phyloP scores from a whole-genome alignment of 2,797 vertebrate species.

The Euthynnus affinis region DNA sequence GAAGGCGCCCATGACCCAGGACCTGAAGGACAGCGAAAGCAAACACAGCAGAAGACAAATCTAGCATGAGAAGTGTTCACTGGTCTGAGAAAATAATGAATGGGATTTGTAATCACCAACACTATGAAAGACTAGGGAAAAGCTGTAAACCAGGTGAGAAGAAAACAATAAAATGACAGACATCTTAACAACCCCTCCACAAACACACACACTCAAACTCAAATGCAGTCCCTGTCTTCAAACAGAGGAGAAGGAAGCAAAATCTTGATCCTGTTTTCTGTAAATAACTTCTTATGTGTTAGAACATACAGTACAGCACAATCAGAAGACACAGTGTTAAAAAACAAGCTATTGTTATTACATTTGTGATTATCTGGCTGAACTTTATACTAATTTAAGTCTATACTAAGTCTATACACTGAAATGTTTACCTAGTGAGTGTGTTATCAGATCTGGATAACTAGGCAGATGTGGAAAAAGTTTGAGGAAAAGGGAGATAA shows the following conservation, averaged over 20 bases:
- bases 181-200: constrained; percentile 17
- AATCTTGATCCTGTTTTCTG: constrained; percentile 41
- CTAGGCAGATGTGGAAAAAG: constrained; percentile 69
- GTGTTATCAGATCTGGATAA: constrained; percentile 69
- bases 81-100: constrained; percentile 9
- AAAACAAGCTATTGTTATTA: neutral
- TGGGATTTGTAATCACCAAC: constrained; percentile 30
- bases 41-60: constrained; percentile 41
- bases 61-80: constrained; percentile 22
- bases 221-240: constrained; percentile 31
- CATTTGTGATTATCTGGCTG: neutral
- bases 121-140: constrained; percentile 81
- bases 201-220: constrained; percentile 30
- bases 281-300: constrained; percentile 29
- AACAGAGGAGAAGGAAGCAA: constrained; percentile 37
- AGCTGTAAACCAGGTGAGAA: constrained; percentile 81
- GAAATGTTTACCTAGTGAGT: constrained; percentile 43
- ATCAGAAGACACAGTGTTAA: constrained; percentile 23
- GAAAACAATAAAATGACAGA: constrained; percentile 49
- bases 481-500: constrained; percentile 62
- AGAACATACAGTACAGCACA: constrained; percentile 24
- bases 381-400: too few relatives aligned
- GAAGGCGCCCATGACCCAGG: constrained; percentile 98
- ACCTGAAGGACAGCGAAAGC: constrained; percentile 81
- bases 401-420: neutral